These are phyloP conservation scores for Rhyacophila evoluta DNA, from an alignment of 2,888 invertebrate genomes.

Conservation along the genomic window DNA sequence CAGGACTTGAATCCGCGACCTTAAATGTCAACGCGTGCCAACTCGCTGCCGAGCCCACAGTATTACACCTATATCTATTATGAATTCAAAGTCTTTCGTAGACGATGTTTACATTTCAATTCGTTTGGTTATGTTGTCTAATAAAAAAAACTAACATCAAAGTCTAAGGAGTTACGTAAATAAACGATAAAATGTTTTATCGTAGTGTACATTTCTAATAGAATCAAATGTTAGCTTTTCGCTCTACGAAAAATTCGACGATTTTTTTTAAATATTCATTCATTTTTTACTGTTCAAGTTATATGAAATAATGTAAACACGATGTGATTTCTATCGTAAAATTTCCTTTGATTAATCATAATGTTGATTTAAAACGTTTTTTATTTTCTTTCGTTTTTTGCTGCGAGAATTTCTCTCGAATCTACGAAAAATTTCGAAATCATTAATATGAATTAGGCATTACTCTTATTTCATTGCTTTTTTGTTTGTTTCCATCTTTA, in stretches of 20 bases:
- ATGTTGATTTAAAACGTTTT: background rate
- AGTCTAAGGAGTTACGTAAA: background rate
- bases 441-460: too few species aligned
- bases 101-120: background rate
- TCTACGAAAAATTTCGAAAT: too few species aligned
- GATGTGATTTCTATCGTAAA: background rate
- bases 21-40: too few species aligned
- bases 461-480: too few species aligned
- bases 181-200: slow-evolving; percentile 10
- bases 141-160: background rate
- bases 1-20: too few species aligned
- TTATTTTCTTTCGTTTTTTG: background rate
- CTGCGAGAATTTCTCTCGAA: too few species aligned
- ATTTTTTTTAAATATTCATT: too few species aligned
- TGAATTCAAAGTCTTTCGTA: background rate
- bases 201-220: background rate
- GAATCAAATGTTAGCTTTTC: background rate
- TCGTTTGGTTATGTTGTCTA: background rate
- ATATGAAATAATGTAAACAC: background rate
- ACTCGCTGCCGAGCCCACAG: too few species aligned
- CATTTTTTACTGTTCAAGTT: background rate
- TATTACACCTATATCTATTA: too few species aligned
- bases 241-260: too few species aligned
- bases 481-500: too few species aligned
- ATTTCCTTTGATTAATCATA: background rate